phyloP scores from a whole-genome alignment of 2,888 invertebrate genomes.

The Drymonia ruficornis region DNA sequence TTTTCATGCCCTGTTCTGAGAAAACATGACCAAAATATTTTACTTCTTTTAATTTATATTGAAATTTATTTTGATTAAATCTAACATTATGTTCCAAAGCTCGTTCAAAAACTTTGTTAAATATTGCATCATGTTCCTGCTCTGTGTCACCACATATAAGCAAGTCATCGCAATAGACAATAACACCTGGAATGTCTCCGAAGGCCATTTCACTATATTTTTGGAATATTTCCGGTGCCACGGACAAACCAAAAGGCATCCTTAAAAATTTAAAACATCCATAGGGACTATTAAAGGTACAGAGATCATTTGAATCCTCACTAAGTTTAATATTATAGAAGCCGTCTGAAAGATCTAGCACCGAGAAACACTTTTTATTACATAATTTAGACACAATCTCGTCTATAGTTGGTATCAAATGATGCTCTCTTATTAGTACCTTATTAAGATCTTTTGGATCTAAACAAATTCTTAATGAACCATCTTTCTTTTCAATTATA shows the following conservation, averaged over 20 bases:
- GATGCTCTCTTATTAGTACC: constrained; percentile 20
- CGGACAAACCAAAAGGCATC: constrained; percentile 48
- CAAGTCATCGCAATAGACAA: constrained; percentile 53
- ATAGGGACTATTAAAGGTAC: constrained; percentile 27
- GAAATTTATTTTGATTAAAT: constrained; percentile 42
- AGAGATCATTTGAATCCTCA: constrained; percentile 19
- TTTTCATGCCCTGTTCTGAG: constrained; percentile 22
- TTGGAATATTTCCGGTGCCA: constrained; percentile 52
- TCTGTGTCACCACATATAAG: constrained; percentile 33
- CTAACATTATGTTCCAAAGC: constrained; percentile 21
- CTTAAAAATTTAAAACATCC: constrained; percentile 41
- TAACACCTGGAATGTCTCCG: constrained; percentile 47
- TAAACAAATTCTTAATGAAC: constrained; percentile 23
- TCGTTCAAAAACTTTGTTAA: constrained; percentile 18
- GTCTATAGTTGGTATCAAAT: constrained; percentile 23
- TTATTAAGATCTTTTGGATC: constrained; percentile 27
- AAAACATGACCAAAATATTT: constrained; percentile 40
- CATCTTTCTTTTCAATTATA: constrained; percentile 24
- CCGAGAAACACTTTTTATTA: constrained; percentile 26
- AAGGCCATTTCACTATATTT: constrained; percentile 42
- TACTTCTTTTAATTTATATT: constrained; percentile 29
- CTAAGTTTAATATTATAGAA: constrained; percentile 29
- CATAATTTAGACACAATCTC: constrained; percentile 21
- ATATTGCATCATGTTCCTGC: constrained; percentile 23
- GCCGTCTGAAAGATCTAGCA: constrained; percentile 26